Percentiles rank a stretch among this genome's conserved stretches.
phyloP scores from a whole-genome alignment of 2,888 invertebrate genomes.

The Capitulum mitella region DNA sequence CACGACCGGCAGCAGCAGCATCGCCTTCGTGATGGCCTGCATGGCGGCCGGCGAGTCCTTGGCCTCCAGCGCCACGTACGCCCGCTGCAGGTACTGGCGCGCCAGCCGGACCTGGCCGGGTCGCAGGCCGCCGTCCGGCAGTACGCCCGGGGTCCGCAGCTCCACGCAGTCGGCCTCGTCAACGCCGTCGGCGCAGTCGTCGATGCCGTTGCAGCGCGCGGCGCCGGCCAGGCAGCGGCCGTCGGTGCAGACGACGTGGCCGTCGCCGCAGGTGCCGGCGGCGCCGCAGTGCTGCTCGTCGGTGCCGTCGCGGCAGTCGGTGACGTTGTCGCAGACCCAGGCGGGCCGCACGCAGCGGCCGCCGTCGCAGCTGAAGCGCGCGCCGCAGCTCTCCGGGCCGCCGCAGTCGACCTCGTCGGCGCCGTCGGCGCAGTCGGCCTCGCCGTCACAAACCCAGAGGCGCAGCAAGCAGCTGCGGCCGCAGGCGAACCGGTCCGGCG shows the following conservation, averaged over 20 bases:
- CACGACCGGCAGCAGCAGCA: neutral
- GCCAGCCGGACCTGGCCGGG: neutral
- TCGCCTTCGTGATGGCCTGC: neutral
- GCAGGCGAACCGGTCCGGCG: neutral
- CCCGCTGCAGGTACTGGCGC: neutral
- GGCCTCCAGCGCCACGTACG: neutral
- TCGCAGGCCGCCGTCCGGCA: neutral
- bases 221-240: slow-evolving; percentile 21
- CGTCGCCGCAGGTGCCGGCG: neutral
- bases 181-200: neutral
- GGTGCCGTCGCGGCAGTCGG: slow-evolving; percentile 5
- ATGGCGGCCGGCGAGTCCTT: neutral
- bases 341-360: neutral
- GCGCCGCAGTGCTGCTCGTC: neutral
- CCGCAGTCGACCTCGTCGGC: neutral
- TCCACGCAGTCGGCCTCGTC: slow-evolving; percentile 23
- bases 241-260: slow-evolving; percentile 1
- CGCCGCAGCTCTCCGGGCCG: neutral
- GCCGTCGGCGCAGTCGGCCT: neutral
- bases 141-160: neutral
- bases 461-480: neutral
- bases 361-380: slow-evolving; percentile 1
- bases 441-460: neutral
- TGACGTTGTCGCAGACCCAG: slow-evolving; percentile 17
- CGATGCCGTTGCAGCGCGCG: neutral